Percentiles rank a stretch among this genome's conserved stretches.
Evolutionary conservation across 1,140 invertebrate species (phyloP).

Genomic region (Drosophila ficusphila): DNA sequence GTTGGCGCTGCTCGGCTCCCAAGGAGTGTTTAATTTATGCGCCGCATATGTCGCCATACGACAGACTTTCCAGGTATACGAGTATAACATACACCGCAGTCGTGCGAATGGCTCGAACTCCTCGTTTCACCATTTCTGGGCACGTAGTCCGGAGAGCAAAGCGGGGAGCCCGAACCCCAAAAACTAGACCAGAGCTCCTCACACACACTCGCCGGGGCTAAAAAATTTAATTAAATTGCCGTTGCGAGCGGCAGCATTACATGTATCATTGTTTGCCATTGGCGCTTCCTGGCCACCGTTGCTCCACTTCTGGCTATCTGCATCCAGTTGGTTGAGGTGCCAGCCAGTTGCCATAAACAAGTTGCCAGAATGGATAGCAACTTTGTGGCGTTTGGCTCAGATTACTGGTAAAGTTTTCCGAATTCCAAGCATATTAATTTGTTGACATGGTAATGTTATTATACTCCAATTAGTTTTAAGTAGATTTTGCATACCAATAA

Average conservation of each 20-base stretch:
- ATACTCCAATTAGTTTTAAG: too few species aligned
- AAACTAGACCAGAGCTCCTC: conserved; percentile 14
- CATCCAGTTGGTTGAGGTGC: conserved; percentile 17
- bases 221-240: conserved; percentile 79
- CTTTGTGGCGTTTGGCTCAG: neutral
- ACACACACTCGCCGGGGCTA: conserved; percentile 32
- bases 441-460: conserved; percentile 3
- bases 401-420: conserved; percentile 9
- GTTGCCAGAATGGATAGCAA: conserved; percentile 28
- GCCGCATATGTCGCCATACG: conserved; percentile 68
- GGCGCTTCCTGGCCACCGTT: conserved; percentile 8
- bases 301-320: neutral
- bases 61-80: conserved; percentile 42
- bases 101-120: neutral
- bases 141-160: conserved; percentile 42
- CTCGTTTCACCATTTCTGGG: conserved; percentile 9
- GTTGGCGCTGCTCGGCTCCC: conserved; percentile 22
- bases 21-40: conserved; percentile 78
- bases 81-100: conserved; percentile 3
- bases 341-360: conserved; percentile 56
- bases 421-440: conserved; percentile 9
- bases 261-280: conserved; percentile 58
- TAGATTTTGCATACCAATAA: too few species aligned
- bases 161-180: neutral
- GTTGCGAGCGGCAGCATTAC: conserved; percentile 49